Conservation (phyloP, 2,888 invertebrate genomes). For the Drosophila algonquin region DNA sequence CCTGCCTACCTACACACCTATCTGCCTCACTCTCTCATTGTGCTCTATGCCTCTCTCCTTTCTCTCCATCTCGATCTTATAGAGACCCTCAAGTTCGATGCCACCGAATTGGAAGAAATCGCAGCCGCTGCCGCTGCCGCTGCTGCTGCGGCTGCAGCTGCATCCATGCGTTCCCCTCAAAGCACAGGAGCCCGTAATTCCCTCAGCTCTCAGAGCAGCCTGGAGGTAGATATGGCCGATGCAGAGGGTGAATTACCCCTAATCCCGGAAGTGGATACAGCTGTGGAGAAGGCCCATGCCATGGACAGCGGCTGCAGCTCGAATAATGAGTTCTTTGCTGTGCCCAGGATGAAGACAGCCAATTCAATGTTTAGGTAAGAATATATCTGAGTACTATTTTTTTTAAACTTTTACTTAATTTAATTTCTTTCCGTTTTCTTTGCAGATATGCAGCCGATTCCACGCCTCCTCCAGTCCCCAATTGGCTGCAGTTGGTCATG, state of each 20-base stretch:
- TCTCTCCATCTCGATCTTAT: conserved; percentile 71
- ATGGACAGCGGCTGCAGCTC: conserved; percentile 15
- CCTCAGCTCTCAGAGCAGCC: conserved; percentile 72
- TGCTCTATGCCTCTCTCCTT: conserved; percentile 73
- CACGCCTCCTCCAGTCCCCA: conserved; percentile 80
- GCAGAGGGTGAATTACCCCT: conserved; percentile 62
- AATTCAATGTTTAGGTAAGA: conserved; percentile 82
- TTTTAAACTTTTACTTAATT: background rate
- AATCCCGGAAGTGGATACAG: conserved; percentile 74
- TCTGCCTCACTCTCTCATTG: conserved; percentile 57
- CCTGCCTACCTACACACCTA: background rate
- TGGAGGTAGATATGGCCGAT: conserved; percentile 66
- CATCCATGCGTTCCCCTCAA: conserved; percentile 33
- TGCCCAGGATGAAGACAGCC: conserved; percentile 78
- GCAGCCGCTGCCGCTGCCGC: conserved; percentile 45
- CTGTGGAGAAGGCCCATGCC: conserved; percentile 65
- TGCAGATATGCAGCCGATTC: conserved; percentile 82
- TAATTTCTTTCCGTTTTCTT: background rate
- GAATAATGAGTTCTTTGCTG: conserved; percentile 73
- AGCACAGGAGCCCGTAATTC: conserved; percentile 63
- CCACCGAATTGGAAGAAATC: conserved; percentile 75
- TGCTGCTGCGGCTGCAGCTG: conserved; percentile 13
- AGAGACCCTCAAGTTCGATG: conserved; percentile 85
- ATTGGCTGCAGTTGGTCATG: conserved; percentile 84
- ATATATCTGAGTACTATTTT: background rate